Evolutionary conservation across 2,797 vertebrate species (phyloP).

Genomic region (Eulemur albifrons): DNA sequence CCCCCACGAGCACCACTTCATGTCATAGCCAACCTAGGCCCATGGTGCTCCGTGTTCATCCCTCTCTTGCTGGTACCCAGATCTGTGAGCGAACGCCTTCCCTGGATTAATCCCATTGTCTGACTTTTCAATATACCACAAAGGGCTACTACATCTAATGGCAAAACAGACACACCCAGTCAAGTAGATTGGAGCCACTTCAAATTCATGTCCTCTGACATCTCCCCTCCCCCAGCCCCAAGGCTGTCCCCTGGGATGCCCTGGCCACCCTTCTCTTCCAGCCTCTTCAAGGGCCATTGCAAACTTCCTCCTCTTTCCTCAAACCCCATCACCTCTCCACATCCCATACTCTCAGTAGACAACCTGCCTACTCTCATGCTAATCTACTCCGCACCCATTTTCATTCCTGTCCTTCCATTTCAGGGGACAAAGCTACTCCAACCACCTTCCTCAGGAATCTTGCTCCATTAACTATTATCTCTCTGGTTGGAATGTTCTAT

Average conservation of each 20-base stretch:
- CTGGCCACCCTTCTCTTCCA: neutral
- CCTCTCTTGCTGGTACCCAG: neutral
- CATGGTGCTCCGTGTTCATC: neutral
- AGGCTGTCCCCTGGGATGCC: neutral
- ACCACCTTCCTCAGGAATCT: neutral
- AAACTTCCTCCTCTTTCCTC: neutral
- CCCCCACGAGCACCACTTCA: neutral
- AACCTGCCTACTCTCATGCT: neutral
- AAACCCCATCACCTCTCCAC: neutral
- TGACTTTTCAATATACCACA: neutral
- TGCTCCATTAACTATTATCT: neutral
- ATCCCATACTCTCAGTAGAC: neutral
- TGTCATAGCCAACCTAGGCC: neutral
- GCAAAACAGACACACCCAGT: neutral
- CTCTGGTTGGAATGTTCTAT: neutral
- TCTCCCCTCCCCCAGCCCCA: accelerated
- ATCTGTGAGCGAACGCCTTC: neutral
- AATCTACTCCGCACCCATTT: neutral
- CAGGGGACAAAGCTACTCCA: neutral
- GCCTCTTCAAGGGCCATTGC: neutral
- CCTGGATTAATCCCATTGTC: neutral
- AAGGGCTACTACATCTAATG: neutral
- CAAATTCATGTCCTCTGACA: neutral
- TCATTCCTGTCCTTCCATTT: neutral
- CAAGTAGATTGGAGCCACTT: neutral